phyloP scores from a whole-genome alignment of 1,140 invertebrate genomes.

The Drosophila arawakana region DNA sequence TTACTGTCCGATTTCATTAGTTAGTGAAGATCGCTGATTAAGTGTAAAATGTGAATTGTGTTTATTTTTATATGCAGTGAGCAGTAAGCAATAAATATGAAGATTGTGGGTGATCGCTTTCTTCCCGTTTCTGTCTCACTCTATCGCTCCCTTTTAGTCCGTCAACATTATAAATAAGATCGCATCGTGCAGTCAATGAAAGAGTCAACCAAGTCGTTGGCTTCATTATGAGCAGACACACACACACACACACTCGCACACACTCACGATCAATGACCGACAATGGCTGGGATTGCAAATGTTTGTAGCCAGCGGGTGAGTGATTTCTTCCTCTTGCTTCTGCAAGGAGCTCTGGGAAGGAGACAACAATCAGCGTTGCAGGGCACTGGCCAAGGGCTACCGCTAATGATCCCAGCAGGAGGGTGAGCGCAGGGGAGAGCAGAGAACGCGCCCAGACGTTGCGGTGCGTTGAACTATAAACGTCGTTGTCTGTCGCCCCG shows the following conservation, averaged over 20 bases:
- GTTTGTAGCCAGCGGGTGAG: slow-evolving; percentile 51
- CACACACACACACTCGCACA: not conserved
- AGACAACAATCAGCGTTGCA: slow-evolving; percentile 13
- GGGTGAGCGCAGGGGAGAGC: slow-evolving; percentile 10
- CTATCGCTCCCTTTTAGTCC: slow-evolving; percentile 3
- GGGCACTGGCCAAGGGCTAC: slow-evolving; percentile 69
- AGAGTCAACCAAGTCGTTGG: slow-evolving; percentile 72
- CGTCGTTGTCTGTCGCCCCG: slow-evolving; percentile 50
- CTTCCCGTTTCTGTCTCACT: slow-evolving; percentile 38
- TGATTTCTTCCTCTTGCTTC: slow-evolving; percentile 60
- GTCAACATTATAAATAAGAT: slow-evolving; percentile 53
- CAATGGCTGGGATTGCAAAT: slow-evolving; percentile 40
- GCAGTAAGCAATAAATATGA: slow-evolving; percentile 1
- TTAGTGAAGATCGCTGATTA: not conserved
- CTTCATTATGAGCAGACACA: slow-evolving; percentile 65
- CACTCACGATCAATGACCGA: slow-evolving; percentile 71
- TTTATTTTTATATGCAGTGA: slow-evolving; percentile 2
- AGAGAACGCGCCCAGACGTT: slow-evolving; percentile 36
- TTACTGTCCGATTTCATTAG: slow-evolving; percentile 19
- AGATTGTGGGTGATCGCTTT: slow-evolving; percentile 30
- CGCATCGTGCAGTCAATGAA: slow-evolving; percentile 62
- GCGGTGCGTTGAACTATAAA: slow-evolving; percentile 79
- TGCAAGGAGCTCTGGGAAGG: slow-evolving; percentile 26
- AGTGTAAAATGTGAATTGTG: slow-evolving; percentile 10
- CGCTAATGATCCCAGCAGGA: slow-evolving; percentile 32